phyloP scores from a whole-genome alignment of 2,888 invertebrate genomes.

The Arge pagana region DNA sequence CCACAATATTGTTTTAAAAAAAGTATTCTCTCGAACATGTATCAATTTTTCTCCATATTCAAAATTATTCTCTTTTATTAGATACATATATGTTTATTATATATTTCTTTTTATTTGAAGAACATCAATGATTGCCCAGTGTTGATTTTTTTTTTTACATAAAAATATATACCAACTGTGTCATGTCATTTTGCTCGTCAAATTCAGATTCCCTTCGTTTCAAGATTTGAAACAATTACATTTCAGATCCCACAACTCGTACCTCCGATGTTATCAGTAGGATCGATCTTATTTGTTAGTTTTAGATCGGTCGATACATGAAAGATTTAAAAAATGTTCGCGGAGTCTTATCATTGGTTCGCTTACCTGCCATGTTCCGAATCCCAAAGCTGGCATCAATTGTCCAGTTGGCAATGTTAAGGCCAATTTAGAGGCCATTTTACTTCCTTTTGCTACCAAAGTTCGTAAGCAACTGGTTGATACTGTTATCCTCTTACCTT shows the following conservation, averaged over 20 bases:
- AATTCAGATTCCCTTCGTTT: too few species aligned
- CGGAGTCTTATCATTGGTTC: slow-evolving; percentile 35
- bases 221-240: too few species aligned
- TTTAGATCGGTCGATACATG: too few species aligned
- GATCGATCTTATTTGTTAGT: too few species aligned
- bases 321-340: neutral
- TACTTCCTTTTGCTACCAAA: slow-evolving; percentile 43
- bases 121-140: too few species aligned
- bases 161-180: too few species aligned
- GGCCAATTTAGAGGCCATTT: slow-evolving; percentile 49
- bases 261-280: too few species aligned
- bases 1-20: too few species aligned
- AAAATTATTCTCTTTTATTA: neutral
- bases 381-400: slow-evolving; percentile 73
- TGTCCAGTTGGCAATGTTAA: slow-evolving; percentile 62
- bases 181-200: too few species aligned
- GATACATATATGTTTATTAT: neutral
- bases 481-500: too few species aligned
- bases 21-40: slow-evolving; percentile 2
- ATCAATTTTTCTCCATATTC: neutral
- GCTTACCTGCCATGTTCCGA: slow-evolving; percentile 81
- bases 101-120: neutral
- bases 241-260: too few species aligned
- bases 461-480: slow-evolving; percentile 23
- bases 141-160: too few species aligned